A percentile compares a stretch with the other conserved stretches of the same genome.
These are phyloP conservation scores for Loriculus beryllinus DNA, from an alignment of 2,797 vertebrate species.

Conservation along the genomic window DNA sequence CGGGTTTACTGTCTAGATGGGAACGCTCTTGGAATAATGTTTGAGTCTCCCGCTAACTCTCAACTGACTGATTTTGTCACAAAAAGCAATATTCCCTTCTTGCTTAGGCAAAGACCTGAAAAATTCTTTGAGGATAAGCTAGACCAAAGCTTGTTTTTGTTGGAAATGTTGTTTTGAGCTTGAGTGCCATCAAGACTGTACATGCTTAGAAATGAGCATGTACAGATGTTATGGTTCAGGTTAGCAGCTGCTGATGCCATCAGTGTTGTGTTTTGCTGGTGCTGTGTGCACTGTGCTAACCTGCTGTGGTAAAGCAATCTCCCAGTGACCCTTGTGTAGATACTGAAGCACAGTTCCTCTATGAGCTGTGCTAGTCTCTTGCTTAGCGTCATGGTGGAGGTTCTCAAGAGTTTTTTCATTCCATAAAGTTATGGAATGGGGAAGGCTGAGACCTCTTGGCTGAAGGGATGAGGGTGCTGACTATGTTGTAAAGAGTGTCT, in stretches of 20 bases:
- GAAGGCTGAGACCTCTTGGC: not conserved
- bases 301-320: not conserved
- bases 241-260: not conserved
- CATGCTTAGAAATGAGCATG: not conserved
- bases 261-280: not conserved
- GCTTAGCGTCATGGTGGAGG: not conserved
- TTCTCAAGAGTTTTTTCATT: not conserved
- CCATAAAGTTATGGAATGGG: not conserved
- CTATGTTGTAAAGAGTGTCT: not conserved
- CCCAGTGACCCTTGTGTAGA: accelerated
- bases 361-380: not conserved
- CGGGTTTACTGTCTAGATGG: not conserved
- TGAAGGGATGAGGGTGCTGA: not conserved
- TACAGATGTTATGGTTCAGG: not conserved
- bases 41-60: not conserved
- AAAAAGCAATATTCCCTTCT: not conserved
- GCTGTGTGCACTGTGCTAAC: not conserved
- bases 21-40: not conserved
- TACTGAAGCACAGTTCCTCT: not conserved
- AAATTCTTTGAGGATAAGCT: not conserved
- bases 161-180: not conserved
- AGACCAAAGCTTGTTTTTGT: not conserved
- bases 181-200: not conserved
- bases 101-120: not conserved
- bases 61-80: not conserved